A percentile compares a stretch with the other conserved stretches of the same genome.
Evolutionary conservation across 2,113 vertebrate genomes (phyloP).

Genomic region (Pangasianodon gigas): DNA sequence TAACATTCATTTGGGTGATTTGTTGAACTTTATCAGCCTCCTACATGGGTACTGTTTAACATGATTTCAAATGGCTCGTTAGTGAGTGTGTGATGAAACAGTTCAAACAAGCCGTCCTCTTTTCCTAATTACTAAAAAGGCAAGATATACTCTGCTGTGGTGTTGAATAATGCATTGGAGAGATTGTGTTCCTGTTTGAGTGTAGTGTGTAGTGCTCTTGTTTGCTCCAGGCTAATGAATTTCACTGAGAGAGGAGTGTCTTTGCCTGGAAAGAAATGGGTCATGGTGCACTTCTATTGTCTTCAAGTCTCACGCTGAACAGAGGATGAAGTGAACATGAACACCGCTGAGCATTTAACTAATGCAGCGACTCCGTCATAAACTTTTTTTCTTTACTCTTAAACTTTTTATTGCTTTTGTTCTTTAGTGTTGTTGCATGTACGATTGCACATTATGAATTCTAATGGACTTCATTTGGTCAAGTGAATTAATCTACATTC

Average conservation of each 20-base stretch:
- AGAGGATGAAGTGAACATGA: constrained; percentile 22
- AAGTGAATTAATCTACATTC: neutral
- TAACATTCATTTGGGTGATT: neutral
- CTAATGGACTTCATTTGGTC: neutral
- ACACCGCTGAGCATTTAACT: constrained; percentile 2
- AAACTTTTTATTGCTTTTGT: neutral
- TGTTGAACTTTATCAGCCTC: constrained; percentile 27
- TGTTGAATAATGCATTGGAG: constrained; percentile 58
- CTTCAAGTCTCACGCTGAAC: constrained; percentile 41
- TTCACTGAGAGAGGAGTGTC: constrained; percentile 43
- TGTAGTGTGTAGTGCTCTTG: constrained; percentile 11
- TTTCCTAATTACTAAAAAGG: neutral
- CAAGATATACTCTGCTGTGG: constrained; percentile 40
- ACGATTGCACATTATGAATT: neutral
- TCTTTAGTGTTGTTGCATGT: neutral
- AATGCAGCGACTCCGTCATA: neutral
- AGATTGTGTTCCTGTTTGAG: constrained; percentile 39
- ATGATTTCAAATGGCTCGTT: neutral
- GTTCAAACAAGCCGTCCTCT: neutral
- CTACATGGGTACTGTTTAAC: constrained; percentile 26
- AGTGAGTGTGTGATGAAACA: neutral
- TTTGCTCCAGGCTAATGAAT: constrained; percentile 52
- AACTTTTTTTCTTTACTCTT: neutral
- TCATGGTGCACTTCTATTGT: constrained; percentile 45
- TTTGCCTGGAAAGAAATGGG: constrained; percentile 54